Base-by-base conservation (phyloP, 2,113 vertebrate species). In the Daubentonia madagascariensis region DNA sequence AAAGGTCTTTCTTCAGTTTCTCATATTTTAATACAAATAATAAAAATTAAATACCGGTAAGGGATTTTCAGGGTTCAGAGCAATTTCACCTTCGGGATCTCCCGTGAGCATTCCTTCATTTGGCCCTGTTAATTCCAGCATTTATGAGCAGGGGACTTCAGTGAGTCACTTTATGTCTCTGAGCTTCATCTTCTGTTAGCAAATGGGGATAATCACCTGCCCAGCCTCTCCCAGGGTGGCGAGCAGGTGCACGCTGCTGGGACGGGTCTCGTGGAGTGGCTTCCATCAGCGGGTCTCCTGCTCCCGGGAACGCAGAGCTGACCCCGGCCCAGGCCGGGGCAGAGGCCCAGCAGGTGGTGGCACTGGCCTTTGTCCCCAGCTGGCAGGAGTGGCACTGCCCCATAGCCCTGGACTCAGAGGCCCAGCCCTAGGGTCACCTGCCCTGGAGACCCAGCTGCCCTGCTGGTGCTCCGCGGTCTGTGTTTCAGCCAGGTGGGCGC, bases 211-310 rank as follows among this genome's bases (percentile, higher is more conserved):
- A 25, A 0, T 22, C 1, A 6, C 37, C 54, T 45, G 14, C 6
- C 32, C 1, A 0, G 22, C 22, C 0, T 37, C 23, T 37, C 6
- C 16, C 8, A 0, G 83, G 73, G 61, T 0, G 0, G 8, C 5
- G 54, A 37, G 0, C 5, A 37, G 40, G 2, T 4, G 23, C 43
- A 0, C 0, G 0, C n/a, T 6, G 6, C n/a, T 6, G 4, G 7
- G 17, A 14, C 0, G 0, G 3, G 37, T 4, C 4, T 0, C 9
- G 20, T 0, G 23, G 0, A 0, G 23, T 4, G 20, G 50, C 25
- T 37, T 40, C 12, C 3, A 1, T 63, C 59, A 25, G 23, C 59
- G 11, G 20, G 59, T 8, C 63, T 25, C 45, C 52, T 1, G 8
- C 28, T 2, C 17, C 8, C 2, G 18, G 35, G 73, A 25, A 30